phyloP scores from a whole-genome alignment of 2,113 vertebrate species.

The Melanerpes formicivorus region DNA sequence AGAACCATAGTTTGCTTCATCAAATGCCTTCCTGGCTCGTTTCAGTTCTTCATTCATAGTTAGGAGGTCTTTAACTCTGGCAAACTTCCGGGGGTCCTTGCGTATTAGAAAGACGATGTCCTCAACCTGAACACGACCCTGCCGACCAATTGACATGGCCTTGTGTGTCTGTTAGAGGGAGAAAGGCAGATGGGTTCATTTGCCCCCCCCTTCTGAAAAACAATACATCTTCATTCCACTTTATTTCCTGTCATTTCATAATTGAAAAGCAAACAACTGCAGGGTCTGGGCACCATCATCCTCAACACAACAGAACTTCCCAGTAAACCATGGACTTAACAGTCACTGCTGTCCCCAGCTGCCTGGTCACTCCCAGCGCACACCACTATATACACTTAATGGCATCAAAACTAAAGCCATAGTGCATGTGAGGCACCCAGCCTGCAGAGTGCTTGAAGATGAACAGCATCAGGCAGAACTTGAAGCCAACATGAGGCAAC shows the following conservation, averaged over 20 bases:
- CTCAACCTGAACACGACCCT: slow-evolving; percentile 97
- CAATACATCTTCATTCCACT: not conserved
- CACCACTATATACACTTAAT: not conserved
- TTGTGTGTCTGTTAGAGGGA: slow-evolving; percentile 87
- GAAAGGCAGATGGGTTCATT: not conserved
- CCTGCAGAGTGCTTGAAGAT: not conserved
- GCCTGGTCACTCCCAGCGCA: too few species aligned
- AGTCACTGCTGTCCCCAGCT: not conserved
- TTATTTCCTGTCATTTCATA: not conserved
- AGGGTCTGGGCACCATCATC: not conserved
- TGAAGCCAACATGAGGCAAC: not conserved
- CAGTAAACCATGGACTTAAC: not conserved
- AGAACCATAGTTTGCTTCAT: slow-evolving; percentile 97
- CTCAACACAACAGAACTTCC: not conserved
- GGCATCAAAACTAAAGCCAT: not conserved
- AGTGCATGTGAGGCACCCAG: too few species aligned
- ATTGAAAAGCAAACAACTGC: not conserved
- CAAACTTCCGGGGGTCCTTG: slow-evolving; percentile 97
- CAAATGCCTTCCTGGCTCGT: slow-evolving; percentile 95
- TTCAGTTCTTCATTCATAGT: slow-evolving; percentile 99
- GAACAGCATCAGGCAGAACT: not conserved
- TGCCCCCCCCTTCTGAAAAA: not conserved
- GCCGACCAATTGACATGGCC: slow-evolving; percentile 96
- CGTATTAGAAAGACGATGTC: slow-evolving; percentile 98
- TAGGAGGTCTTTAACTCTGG: slow-evolving; percentile 95